These are phyloP conservation scores for Nothobranchius furzeri DNA, from an alignment of 2,113 vertebrate genomes.

Conservation along the genomic window DNA sequence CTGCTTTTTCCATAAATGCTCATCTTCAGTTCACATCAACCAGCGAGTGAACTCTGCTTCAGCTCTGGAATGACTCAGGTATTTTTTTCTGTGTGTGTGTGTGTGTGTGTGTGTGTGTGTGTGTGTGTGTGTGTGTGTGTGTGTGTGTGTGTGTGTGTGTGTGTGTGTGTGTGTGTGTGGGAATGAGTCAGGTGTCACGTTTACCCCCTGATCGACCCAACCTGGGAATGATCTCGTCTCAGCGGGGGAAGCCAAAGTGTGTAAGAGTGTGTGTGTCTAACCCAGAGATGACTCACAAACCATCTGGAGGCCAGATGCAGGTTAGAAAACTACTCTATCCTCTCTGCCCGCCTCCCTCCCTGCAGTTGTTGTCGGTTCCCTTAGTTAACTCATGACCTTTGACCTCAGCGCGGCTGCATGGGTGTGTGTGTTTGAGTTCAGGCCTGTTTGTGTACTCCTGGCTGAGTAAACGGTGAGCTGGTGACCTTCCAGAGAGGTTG, in stretches of 20 bases:
- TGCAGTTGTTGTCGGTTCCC: slow-evolving; percentile 61
- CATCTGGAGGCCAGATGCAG: slow-evolving; percentile 86
- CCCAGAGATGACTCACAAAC: slow-evolving; percentile 81
- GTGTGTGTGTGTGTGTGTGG: background rate
- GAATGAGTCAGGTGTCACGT: slow-evolving; percentile 79
- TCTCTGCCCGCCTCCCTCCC: slow-evolving; percentile 48
- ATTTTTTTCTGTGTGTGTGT: slow-evolving; percentile 29
- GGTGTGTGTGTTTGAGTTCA: slow-evolving; percentile 21
- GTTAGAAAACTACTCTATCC: slow-evolving; percentile 62
- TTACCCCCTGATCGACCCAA: slow-evolving; percentile 75
- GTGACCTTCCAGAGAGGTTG: slow-evolving; percentile 29
- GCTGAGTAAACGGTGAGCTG: slow-evolving; percentile 58
- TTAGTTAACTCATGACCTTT: slow-evolving; percentile 71
- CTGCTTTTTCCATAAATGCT: slow-evolving; percentile 5
- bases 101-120: background rate
- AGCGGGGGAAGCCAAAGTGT: slow-evolving; percentile 68
- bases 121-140: background rate
- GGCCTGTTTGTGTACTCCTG: slow-evolving; percentile 43
- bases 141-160: slow-evolving; percentile 9
- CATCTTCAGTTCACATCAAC: slow-evolving; percentile 25
- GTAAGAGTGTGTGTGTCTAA: slow-evolving; percentile 66
- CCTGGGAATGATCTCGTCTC: slow-evolving; percentile 78
- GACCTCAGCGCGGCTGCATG: slow-evolving; percentile 27
- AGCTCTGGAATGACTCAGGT: slow-evolving; percentile 71
- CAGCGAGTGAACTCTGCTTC: slow-evolving; percentile 67